Evolutionary conservation across 2,888 invertebrate genomes (phyloP), one percentile per base, ranked within the genome.

Genomic region (Cistogaster globosa): DNA sequence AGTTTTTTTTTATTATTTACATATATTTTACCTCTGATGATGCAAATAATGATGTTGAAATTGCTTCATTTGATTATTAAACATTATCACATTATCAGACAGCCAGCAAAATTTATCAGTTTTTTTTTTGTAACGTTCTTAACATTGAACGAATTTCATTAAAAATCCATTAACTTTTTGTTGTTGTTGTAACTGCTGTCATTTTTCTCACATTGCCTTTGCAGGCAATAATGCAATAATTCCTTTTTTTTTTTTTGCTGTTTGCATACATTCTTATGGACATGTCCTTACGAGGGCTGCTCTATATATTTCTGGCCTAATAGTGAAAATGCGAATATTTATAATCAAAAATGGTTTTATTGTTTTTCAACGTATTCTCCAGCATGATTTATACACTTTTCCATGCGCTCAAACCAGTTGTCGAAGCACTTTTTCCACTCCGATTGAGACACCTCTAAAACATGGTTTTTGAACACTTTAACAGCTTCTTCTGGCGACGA

Each of bases 111-210:
- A 58, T 80, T 76, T 68, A 68, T 69, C 53, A 60, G 72, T 69
- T 48, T 48, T 48, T 48, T 48, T 62, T n/a, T n/a, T n/a, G n/a
- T 42, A 76, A 84, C 18, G 53, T 62, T 69, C 77, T 63, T 38
- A 55, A 36, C 42, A 65, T 74, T 78, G 63, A 63, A 32, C 72
- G 63, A 81, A 84, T 81, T 84, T 77, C 81, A 84, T 81, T 84
- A 78, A 84, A 81, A 81, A 81, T 77, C 74, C 53, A 84, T 81
- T 84, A 76, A 32, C 8, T 32, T 32, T 32, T 32, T 32, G 2
- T 32, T 32, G 2, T 32, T 32, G 14, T 65, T 57, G 57, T 71
- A 42, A 55, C 9, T 78, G 68, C 14, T 63, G 55, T n/a, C 16
- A 58, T 36, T 76, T 32, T 57, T 57, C 16, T 16, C 16, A 38